Evolutionary conservation across 2,113 vertebrate species (phyloP), one percentile per base, ranked within the genome.

Genomic region (Tychaedon coryphoeus): DNA sequence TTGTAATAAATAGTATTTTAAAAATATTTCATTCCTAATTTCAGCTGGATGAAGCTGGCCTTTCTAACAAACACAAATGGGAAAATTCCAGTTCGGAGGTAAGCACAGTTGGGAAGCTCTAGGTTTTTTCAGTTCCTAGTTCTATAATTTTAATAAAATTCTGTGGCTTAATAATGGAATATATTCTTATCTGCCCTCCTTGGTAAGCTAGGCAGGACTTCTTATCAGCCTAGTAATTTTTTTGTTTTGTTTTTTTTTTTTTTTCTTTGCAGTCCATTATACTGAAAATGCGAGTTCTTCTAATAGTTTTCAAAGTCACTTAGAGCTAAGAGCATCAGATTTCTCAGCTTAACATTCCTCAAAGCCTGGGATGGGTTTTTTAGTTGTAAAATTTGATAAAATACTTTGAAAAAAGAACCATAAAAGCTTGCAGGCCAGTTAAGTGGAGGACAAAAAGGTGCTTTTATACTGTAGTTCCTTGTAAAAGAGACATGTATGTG

Each of bases 41-140:
- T 79, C 94, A 99, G 99, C 96, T 99, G 99, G 99, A 99, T 99
- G 99, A 99, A 98, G 97, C 97, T 99, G 97, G 99, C 99, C 15
- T 99, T 99, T 97, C 97, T 99, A 94, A 99, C 99, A 83, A 99
- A 99, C 60, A 97, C 99, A 60, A 99, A 98, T 78, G 99, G 99
- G 53, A 99, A 99, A 97, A 99, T 99, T 96, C 99, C 99, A 61
- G 99, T 99, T 17, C 98, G 99, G 96, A 99, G 99, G 99, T 99
- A 98, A 98, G 98, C 78, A 34, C 19, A 8, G 3, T 0, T 58
- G 34, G 33, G 29, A 33, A 84, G 12, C 12, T 87, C 38, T 36
- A 47, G 16, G 8, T 56, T 78, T 66, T 93, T 31, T 53, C 51
- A 64, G 31, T 18, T 86, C 53, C 28, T 25, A 31, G 5, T 72